These are phyloP conservation scores for Caenorhabditis macrosperma DNA, from an alignment of 2,888 invertebrate species.

Conservation along the genomic window DNA sequence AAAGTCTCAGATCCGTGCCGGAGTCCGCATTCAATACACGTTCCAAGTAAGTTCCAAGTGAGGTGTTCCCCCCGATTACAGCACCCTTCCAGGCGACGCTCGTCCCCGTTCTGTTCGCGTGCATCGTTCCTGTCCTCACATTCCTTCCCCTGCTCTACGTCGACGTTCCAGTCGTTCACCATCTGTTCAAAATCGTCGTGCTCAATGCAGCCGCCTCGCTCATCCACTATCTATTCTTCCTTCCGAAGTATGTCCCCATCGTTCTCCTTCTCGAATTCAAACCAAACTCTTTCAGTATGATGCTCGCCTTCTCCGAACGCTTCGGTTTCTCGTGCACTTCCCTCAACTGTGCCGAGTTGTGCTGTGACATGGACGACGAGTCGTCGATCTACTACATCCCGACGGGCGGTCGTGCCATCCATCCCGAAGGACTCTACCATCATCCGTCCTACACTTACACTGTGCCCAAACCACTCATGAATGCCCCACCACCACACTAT, in stretches of 20 bases:
- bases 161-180: constrained; percentile 71
- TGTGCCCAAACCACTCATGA: constrained; percentile 59
- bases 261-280: background rate
- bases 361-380: constrained; percentile 73
- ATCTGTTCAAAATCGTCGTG: constrained; percentile 74
- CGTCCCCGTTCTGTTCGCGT: constrained; percentile 65
- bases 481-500: constrained; percentile 67
- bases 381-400: constrained; percentile 75
- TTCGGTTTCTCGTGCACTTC: constrained; percentile 62
- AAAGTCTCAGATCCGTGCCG: constrained; percentile 66
- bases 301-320: constrained; percentile 73
- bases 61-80: background rate
- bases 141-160: constrained; percentile 70
- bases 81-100: constrained; percentile 63
- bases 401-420: constrained; percentile 67
- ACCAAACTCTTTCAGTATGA: constrained; percentile 63
- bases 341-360: constrained; percentile 63
- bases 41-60: constrained; percentile 69
- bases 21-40: constrained; percentile 76
- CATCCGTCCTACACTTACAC: constrained; percentile 67
- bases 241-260: constrained; percentile 70
- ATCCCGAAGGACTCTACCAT: constrained; percentile 66
- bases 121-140: constrained; percentile 66
- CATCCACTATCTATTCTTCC: constrained; percentile 72
- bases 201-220: constrained; percentile 69